Evolutionary conservation across 2,888 invertebrate genomes (phyloP), one percentile per base, ranked within the genome.

Genomic region (Strigamia transsilvanica): DNA sequence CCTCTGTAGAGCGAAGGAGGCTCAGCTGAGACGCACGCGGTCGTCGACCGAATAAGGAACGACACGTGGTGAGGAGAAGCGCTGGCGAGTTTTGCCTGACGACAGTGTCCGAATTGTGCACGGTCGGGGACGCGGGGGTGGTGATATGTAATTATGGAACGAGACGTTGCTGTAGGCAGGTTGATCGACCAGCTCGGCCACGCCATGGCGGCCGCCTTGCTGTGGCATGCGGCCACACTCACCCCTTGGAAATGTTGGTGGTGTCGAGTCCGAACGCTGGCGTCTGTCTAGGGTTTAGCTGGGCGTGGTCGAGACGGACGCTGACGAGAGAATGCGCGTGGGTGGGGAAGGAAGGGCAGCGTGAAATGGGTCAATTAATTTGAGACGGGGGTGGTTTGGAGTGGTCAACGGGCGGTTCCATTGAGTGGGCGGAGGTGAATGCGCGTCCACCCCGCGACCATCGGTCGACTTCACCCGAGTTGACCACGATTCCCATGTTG

Each of bases 11-110:
- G 73, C 73, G 73, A 73, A 27, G 10, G 73, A 73, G 73, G 73
- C 73, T 73, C 73, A 73, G 73, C 73, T 73, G 73, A 73, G 73
- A 73, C 73, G 73, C 73, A 73, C 73, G 73, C 73, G 73, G 73
- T 73, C 73, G 73, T 32, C 73, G 73, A 73, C 73, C 73, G 32
- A 32, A 32, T 32, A 73, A 32, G 13, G 73, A 73, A 73, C 73
- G 32, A 73, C 73, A 73, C 73, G 73, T 73, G 73, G 27, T 23
- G 73, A 2, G 73, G 73, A 27, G 73, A 2, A 27, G 4, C 2
- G 7, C 23, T 7, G 27, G 73, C 73, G 32, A 27, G 32, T 1
- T 15, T 2, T 73, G 6, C 27, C 32, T 12, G 73, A 3, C 73
- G 73, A 32, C 73, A 32, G 13, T 10, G 27, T 73, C 73, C 73